phyloP scores from a whole-genome alignment of 2,113 vertebrate genomes.

The Ornithorhynchus anatinus region DNA sequence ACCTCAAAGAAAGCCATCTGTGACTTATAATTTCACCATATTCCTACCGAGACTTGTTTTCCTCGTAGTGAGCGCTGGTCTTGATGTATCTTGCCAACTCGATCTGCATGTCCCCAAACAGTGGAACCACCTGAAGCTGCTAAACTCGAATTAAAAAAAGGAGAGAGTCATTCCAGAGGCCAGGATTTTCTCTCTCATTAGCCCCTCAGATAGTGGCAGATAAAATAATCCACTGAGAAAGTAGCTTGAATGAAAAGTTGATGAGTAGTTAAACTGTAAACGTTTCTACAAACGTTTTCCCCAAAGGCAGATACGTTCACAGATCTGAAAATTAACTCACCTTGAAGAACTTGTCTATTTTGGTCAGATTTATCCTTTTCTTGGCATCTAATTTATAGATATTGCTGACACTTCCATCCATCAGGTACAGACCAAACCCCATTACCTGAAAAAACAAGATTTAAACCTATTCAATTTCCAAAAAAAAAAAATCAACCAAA shows the following conservation, averaged over 20 bases:
- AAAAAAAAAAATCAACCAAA: no score
- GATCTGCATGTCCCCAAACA: slow-evolving; percentile 99
- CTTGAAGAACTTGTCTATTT: slow-evolving; percentile 99
- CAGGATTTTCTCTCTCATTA: no score
- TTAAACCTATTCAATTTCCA: no score
- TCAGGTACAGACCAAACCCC: slow-evolving; percentile 96
- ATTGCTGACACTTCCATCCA: slow-evolving; percentile 95
- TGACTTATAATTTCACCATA: no score
- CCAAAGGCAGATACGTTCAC: no score
- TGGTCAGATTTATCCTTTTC: slow-evolving; percentile 95
- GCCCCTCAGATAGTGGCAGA: no score
- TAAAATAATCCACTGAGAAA: no score
- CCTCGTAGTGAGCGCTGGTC: slow-evolving; percentile 97
- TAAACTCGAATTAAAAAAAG: slow-evolving; percentile 54
- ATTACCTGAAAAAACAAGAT: slow-evolving; percentile 85
- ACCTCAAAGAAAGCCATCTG: no score
- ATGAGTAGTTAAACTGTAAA: background rate
- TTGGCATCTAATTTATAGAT: slow-evolving; percentile 98
- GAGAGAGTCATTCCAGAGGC: background rate
- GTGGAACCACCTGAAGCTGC: slow-evolving; percentile 96
- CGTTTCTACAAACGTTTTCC: no score
- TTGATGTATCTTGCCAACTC: slow-evolving; percentile 97
- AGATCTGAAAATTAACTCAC: slow-evolving; percentile 72
- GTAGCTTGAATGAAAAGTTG: no score
- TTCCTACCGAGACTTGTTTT: slow-evolving; percentile 95